These are phyloP conservation scores for Cataglyphis cursor DNA, from an alignment of 2,888 invertebrate genomes.

Conservation along the genomic window DNA sequence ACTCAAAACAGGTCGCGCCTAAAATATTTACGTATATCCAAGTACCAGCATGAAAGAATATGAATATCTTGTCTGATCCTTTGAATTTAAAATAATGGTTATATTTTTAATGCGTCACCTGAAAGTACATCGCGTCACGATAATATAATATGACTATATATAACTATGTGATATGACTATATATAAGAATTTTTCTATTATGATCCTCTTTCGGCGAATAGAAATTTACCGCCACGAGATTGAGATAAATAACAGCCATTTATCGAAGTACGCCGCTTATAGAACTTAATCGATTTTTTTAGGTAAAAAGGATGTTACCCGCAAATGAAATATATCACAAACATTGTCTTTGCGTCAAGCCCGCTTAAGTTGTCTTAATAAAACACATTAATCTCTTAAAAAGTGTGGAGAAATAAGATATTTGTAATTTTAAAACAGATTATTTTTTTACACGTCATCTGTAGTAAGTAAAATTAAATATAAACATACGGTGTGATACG, in stretches of 20 bases:
- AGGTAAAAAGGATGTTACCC: slow-evolving; percentile 16
- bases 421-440: background rate
- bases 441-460: background rate
- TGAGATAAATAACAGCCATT: slow-evolving; percentile 47
- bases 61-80: slow-evolving; percentile 36
- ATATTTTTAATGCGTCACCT: slow-evolving; percentile 53
- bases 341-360: slow-evolving; percentile 22
- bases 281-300: slow-evolving; percentile 48
- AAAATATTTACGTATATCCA: slow-evolving; percentile 40
- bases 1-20: slow-evolving; percentile 50
- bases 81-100: slow-evolving; percentile 59
- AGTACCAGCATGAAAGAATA: slow-evolving; percentile 47
- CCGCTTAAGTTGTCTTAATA: slow-evolving; percentile 8
- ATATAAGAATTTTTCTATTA: slow-evolving; percentile 17
- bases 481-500: background rate
- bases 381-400: background rate
- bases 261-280: slow-evolving; percentile 14
- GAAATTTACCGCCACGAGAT: slow-evolving; percentile 18
- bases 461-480: slow-evolving; percentile 58
- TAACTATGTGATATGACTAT: background rate
- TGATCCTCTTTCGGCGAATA: slow-evolving; percentile 17
- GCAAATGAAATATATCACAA: slow-evolving; percentile 31
- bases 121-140: slow-evolving; percentile 22
- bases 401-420: background rate
- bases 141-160: background rate